phyloP scores from a whole-genome alignment of 23 tunicate species.

The Corella eumyota region DNA sequence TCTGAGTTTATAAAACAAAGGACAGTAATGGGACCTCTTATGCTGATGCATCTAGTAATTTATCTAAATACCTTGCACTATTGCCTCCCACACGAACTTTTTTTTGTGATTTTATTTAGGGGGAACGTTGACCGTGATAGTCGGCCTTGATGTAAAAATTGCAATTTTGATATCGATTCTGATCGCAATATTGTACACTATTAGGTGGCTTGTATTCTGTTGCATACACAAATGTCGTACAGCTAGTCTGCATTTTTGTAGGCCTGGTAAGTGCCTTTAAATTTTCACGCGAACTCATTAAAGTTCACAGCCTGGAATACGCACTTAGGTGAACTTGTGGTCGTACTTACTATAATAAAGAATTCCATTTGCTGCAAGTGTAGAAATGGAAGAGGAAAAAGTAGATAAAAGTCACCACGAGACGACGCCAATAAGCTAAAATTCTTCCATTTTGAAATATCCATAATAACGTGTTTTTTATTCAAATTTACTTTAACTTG shows the following conservation, averaged over 20 bases:
- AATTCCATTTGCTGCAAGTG: no score
- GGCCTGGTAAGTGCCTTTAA: conserved; percentile 99
- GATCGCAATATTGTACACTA: conserved; percentile 83
- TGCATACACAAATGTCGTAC: conserved; percentile 97
- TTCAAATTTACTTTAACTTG: no score
- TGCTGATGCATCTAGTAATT: conserved; percentile 28
- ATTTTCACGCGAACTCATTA: no score
- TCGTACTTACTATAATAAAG: no score
- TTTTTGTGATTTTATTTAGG: conserved; percentile 22
- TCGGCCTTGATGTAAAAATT: conserved; percentile 22
- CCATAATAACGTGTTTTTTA: no score
- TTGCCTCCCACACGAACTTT: conserved; percentile 52
- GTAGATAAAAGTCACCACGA: no score
- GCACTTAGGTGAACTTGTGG: no score
- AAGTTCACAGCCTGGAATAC: no score
- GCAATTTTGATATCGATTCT: conserved; percentile 76
- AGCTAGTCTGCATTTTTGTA: conserved; percentile 82
- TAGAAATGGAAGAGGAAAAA: no score
- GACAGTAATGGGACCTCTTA: conserved; percentile 11
- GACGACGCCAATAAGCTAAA: no score
- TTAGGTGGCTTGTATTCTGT: conserved; percentile 97
- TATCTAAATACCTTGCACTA: conserved; percentile 54
- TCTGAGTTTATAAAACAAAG: conserved; percentile 10
- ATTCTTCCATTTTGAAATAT: no score
- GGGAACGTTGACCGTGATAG: conserved; percentile 55